Percentiles rank a stretch among this genome's conserved stretches.
Evolutionary conservation across 2,888 invertebrate species (phyloP).

Genomic region (Aquatica leii): DNA sequence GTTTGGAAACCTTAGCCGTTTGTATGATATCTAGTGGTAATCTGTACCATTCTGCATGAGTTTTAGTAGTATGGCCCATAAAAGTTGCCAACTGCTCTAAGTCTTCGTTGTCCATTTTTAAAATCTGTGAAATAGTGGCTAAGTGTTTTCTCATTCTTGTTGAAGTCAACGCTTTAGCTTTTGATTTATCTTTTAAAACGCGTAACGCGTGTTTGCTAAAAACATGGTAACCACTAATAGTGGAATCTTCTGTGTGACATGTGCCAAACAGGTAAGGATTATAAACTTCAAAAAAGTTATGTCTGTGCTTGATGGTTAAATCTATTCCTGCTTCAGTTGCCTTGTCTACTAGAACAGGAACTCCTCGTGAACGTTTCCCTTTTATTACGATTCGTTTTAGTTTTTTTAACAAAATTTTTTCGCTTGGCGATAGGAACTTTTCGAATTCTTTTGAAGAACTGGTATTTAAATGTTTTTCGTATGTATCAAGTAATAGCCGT

Average conservation of each 20-base stretch:
- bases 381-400: slow-evolving; percentile 19
- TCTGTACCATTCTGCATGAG: slow-evolving; percentile 32
- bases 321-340: slow-evolving; percentile 17
- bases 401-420: slow-evolving; percentile 16
- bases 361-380: slow-evolving; percentile 18
- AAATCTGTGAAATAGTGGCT: slow-evolving; percentile 4
- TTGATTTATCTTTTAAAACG: neutral
- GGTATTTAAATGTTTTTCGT: neutral
- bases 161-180: neutral
- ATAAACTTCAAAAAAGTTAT: neutral
- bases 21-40: slow-evolving; percentile 37
- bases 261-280: neutral
- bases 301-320: neutral
- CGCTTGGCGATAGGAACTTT: slow-evolving; percentile 7
- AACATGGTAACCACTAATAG: slow-evolving; percentile 2
- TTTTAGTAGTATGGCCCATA: slow-evolving; percentile 15
- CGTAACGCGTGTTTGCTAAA: neutral
- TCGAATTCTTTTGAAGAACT: slow-evolving; percentile 15
- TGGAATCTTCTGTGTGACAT: neutral
- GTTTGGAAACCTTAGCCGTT: slow-evolving; percentile 30
- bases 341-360: slow-evolving; percentile 21
- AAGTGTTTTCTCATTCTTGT: neutral
- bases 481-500: slow-evolving; percentile 13
- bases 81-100: neutral
- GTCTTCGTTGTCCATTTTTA: neutral